phyloP scores from a whole-genome alignment of 2,797 vertebrate species.

The Bothrops alternatus region DNA sequence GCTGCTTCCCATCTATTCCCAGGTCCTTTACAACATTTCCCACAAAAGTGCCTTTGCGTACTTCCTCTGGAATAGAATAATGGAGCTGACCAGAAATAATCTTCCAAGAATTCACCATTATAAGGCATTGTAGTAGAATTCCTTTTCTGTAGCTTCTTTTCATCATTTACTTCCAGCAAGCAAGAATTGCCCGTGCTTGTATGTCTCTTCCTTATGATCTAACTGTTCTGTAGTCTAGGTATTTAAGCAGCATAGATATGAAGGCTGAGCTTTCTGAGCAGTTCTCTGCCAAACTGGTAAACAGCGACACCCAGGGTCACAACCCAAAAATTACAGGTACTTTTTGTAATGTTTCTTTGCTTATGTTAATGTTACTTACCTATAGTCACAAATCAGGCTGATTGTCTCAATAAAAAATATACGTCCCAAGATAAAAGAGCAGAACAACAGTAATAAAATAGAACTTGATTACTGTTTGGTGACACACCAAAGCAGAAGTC shows the following conservation, averaged over 20 bases:
- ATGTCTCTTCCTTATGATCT: not conserved
- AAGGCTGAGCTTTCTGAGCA: not conserved
- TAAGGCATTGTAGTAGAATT: not conserved
- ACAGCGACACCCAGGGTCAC: slow-evolving; percentile 66
- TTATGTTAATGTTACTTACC: not conserved
- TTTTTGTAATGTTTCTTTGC: not conserved
- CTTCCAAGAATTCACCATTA: not conserved
- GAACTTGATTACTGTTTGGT: not conserved
- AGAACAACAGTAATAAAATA: not conserved
- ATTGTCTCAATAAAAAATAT: not conserved
- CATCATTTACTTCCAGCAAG: not conserved
- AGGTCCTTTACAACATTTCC: slow-evolving; percentile 65
- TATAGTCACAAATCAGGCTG: not conserved
- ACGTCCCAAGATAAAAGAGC: not conserved
- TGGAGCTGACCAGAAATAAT: slow-evolving; percentile 12
- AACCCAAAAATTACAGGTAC: slow-evolving; percentile 58
- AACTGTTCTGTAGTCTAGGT: not conserved
- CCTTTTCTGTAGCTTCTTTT: not conserved
- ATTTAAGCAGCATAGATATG: not conserved
- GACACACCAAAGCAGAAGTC: not conserved
- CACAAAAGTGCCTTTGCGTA: slow-evolving; percentile 62
- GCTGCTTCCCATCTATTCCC: slow-evolving; percentile 55
- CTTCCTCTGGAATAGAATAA: slow-evolving; percentile 69
- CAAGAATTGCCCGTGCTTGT: not conserved
- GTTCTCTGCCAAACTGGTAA: slow-evolving; percentile 53